A percentile compares a stretch with the other conserved stretches of the same genome.
phyloP scores from a whole-genome alignment of 1,140 invertebrate species.

The Phortica variegata region DNA sequence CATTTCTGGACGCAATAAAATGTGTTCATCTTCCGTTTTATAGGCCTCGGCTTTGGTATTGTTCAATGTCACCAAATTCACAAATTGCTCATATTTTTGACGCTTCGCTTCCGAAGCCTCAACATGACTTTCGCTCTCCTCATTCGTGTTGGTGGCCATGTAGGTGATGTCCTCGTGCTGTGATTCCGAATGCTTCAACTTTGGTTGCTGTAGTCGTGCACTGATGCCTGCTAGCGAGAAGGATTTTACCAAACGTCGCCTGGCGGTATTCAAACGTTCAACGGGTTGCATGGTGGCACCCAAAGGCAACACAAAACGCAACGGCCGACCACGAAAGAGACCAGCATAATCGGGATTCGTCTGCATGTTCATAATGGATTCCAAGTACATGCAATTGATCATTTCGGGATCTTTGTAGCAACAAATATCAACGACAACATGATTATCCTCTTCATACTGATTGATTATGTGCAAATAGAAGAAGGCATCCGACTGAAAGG shows the following conservation, averaged over 20 bases:
- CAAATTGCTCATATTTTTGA: constrained; percentile 14
- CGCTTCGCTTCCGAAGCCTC: constrained; percentile 10
- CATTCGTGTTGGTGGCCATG: constrained; percentile 32
- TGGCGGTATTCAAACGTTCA: background rate
- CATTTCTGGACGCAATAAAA: constrained; percentile 66
- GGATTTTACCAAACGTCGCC: constrained; percentile 34
- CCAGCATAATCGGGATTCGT: constrained; percentile 76
- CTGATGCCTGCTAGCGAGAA: constrained; percentile 34
- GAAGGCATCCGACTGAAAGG: constrained; percentile 71
- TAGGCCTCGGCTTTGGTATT: constrained; percentile 61
- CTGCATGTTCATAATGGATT: constrained; percentile 77
- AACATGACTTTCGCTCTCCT: constrained; percentile 1
- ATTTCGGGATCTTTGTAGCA: constrained; percentile 78
- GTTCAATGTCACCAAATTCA: constrained; percentile 59
- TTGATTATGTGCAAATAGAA: constrained; percentile 91
- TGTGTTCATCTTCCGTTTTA: constrained; percentile 55
- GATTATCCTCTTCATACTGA: constrained; percentile 74
- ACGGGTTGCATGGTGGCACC: constrained; percentile 5
- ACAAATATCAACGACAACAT: constrained; percentile 78
- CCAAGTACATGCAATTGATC: constrained; percentile 82
- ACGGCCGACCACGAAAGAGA: constrained; percentile 74
- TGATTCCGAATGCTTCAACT: constrained; percentile 38
- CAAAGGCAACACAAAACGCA: constrained; percentile 70
- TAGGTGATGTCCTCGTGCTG: constrained; percentile 43
- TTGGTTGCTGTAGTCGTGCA: constrained; percentile 8